Evolutionary conservation across 1,140 invertebrate genomes (phyloP), one percentile per base, ranked within the genome.

Genomic region (Amphibalanus amphitrite): DNA sequence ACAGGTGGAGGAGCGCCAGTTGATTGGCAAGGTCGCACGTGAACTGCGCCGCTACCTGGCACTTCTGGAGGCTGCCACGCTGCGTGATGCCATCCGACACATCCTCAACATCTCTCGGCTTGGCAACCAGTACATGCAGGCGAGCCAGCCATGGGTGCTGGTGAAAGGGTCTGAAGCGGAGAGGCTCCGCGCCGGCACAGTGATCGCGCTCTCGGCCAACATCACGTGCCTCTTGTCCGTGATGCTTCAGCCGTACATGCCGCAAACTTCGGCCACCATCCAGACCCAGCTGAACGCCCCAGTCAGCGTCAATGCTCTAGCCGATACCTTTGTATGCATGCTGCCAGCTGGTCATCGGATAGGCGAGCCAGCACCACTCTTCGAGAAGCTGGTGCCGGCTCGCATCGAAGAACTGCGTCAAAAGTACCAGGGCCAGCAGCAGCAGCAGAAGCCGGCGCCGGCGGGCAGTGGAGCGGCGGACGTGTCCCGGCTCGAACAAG

Each of bases 51-150:
- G 83, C 8, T 99, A 97, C 78, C 84, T 91, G 0, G 82, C 84
- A 20, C 85, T 89, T 0, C 82, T 99, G 82, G 93, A 97, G 77
- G 86, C 88, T 75, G 88, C 88, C 0, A 89, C 87, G 77, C 81
- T 98, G 30, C 83, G 93, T 47, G 95, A 99, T 78, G 92, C 89
- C 0, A 85, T 99, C 28, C 84, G 88, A 29, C 87, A 89, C 77
- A 87, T 99, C 74, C 82, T 99, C 72, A 84, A 84, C 29, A 91
- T 98, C 74, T 96, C 95, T 0, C 86, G 91, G 28, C 85, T 92
- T 75, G 95, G 96, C 28, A 99, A 99, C 84, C 93, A 95, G 76
- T 96, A 93, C 77, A 94, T 99, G 87, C 97, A 99, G 82, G 82
- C 83, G 0, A 89, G 90, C 74, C 89, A 97, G 79, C 96, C 97